These are phyloP conservation scores for Zophobas atratus DNA, from an alignment of 1,140 invertebrate genomes.

Conservation along the genomic window DNA sequence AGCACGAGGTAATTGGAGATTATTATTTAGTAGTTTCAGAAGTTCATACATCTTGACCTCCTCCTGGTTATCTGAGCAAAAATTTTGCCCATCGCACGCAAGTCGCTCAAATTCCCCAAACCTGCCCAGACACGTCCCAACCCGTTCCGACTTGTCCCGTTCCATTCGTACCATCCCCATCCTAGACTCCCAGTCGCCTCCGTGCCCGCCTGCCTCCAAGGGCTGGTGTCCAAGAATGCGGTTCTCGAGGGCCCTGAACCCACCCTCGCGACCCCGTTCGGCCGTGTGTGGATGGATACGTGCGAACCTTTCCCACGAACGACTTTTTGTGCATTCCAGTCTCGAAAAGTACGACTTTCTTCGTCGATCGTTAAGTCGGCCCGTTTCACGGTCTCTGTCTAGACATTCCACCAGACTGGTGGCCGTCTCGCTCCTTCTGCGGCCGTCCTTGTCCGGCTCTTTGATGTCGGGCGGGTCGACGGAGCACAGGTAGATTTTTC, in stretches of 20 bases:
- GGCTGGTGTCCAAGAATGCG: slow-evolving; percentile 25
- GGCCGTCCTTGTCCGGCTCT: slow-evolving; percentile 10
- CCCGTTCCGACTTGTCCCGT: too few relatives aligned
- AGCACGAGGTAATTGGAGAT: too few relatives aligned
- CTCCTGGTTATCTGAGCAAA: too few relatives aligned
- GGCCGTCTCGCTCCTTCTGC: slow-evolving; percentile 27
- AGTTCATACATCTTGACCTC: too few relatives aligned
- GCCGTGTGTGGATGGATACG: slow-evolving; percentile 39
- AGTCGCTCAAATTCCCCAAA: too few relatives aligned
- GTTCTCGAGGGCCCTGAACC: slow-evolving; percentile 8
- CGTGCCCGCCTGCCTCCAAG: too few relatives aligned
- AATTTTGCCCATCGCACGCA: too few relatives aligned
- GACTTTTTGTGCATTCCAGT: slow-evolving; percentile 62
- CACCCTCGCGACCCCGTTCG: slow-evolving; percentile 29
- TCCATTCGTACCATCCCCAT: too few relatives aligned
- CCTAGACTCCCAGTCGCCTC: too few relatives aligned
- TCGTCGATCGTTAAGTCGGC: slow-evolving; percentile 50
- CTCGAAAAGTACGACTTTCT: slow-evolving; percentile 57
- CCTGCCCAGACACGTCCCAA: too few relatives aligned
- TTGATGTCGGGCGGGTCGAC: slow-evolving; percentile 42
- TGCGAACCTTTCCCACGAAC: slow-evolving; percentile 63
- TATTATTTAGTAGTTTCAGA: too few relatives aligned
- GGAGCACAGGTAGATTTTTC: slow-evolving; percentile 57
- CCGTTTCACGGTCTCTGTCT: slow-evolving; percentile 56
- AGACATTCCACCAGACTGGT: slow-evolving; percentile 60